Percentiles rank a stretch among this genome's conserved stretches.
These are phyloP conservation scores for Smutsia temminckii DNA, from an alignment of 2,797 vertebrate genomes.

Conservation along the genomic window DNA sequence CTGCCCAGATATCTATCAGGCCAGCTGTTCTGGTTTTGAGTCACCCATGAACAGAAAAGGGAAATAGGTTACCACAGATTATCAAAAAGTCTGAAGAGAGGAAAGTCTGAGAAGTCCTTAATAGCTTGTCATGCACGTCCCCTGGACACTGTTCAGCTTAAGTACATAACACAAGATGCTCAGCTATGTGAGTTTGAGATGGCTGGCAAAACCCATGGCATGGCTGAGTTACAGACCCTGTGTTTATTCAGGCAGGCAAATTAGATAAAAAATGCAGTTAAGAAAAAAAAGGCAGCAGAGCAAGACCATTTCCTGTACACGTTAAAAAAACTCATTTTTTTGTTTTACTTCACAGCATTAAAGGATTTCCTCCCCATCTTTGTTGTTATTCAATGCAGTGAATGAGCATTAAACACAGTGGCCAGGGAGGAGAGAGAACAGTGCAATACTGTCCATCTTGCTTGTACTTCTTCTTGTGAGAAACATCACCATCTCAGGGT, in stretches of 20 bases:
- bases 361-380: not conserved
- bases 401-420: not conserved
- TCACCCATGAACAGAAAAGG: conserved; percentile 41
- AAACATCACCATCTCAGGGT: not conserved
- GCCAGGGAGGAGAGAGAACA: not conserved
- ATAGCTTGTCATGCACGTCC: not conserved
- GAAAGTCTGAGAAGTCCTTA: conserved; percentile 28
- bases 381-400: not conserved
- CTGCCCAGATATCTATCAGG: not conserved
- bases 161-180: not conserved
- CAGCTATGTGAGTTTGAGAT: not conserved
- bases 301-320: not conserved
- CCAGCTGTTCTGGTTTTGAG: not conserved
- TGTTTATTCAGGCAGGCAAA: conserved; percentile 37
- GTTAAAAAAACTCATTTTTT: not conserved
- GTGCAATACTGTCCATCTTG: not conserved
- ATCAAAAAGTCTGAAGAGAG: conserved; percentile 36
- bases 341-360: conserved; percentile 6
- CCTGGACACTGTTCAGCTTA: not conserved
- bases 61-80: not conserved
- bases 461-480: not conserved
- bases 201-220: conserved; percentile 49
- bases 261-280: conserved; percentile 3
- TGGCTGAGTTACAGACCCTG: not conserved
- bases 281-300: conserved; percentile 15